These are phyloP conservation scores for Philereme vetulata DNA, from an alignment of 2,888 invertebrate species.

Conservation along the genomic window DNA sequence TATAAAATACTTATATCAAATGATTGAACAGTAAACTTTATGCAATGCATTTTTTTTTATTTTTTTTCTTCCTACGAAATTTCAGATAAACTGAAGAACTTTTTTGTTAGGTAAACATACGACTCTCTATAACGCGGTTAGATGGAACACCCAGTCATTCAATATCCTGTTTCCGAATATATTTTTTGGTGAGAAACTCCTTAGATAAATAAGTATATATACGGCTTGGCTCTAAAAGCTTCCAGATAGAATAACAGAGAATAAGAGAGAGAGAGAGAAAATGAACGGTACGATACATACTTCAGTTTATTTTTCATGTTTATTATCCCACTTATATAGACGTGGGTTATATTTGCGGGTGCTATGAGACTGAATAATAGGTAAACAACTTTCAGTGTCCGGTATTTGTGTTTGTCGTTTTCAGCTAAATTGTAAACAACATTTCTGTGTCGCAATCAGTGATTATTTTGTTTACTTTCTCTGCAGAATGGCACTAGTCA, in stretches of 20 bases:
- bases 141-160: constrained; percentile 28
- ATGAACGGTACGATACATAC: constrained; percentile 29
- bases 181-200: constrained; percentile 28
- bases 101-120: constrained; percentile 2
- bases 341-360: constrained; percentile 31
- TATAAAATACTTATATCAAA: no score
- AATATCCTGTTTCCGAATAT: constrained; percentile 34
- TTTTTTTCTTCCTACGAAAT: no score
- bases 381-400: constrained; percentile 36
- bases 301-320: constrained; percentile 39
- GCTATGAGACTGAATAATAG: constrained; percentile 33
- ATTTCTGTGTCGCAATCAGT: constrained; percentile 8
- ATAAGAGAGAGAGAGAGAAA: constrained; percentile 30
- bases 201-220: constrained; percentile 24
- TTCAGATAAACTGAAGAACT: no score
- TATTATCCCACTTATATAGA: constrained; percentile 38
- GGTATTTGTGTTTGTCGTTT: constrained; percentile 27
- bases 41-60: no score
- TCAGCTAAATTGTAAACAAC: constrained; percentile 20
- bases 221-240: constrained; percentile 34
- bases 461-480: constrained; percentile 6
- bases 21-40: no score
- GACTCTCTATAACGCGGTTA: constrained; percentile 19
- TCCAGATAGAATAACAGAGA: constrained; percentile 30
- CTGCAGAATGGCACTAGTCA: neutral